Conservation (phyloP, 2,888 invertebrate genomes). For the Fabriciana adippe region DNA sequence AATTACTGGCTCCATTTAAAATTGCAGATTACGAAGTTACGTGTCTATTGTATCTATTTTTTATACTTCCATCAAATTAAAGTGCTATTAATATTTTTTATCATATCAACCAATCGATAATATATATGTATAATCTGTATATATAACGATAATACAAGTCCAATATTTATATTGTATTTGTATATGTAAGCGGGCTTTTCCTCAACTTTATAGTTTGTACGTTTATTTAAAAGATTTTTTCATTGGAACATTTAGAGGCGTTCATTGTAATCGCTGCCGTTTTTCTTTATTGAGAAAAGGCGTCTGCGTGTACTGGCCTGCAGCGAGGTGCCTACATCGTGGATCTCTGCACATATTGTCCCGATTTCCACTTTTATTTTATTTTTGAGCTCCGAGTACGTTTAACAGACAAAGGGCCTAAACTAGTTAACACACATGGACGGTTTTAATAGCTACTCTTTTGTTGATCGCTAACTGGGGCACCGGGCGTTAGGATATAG, state of each 20-base stretch:
- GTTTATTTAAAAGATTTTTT: constrained; percentile 19
- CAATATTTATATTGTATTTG: no score
- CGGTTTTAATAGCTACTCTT: constrained; percentile 64
- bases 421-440: constrained; percentile 74
- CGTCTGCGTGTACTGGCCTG: constrained; percentile 38
- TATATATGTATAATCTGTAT: no score
- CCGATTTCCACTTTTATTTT: constrained; percentile 56
- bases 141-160: no score
- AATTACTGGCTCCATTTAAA: constrained; percentile 29
- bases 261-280: constrained; percentile 32
- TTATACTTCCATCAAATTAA: not conserved
- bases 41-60: not conserved
- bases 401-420: constrained; percentile 64
- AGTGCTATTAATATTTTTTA: no score
- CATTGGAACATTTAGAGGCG: constrained; percentile 29
- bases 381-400: constrained; percentile 54
- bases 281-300: constrained; percentile 39
- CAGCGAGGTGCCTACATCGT: constrained; percentile 33
- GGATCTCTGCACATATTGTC: constrained; percentile 38
- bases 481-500: constrained; percentile 47
- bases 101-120: no score
- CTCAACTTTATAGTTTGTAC: no score
- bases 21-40: not conserved
- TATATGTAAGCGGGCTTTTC: no score
- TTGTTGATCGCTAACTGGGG: constrained; percentile 58